Evolutionary conservation across 1,140 invertebrate genomes (phyloP), one percentile per base, ranked within the genome.

Genomic region (Zaprionus tsacasi): DNA sequence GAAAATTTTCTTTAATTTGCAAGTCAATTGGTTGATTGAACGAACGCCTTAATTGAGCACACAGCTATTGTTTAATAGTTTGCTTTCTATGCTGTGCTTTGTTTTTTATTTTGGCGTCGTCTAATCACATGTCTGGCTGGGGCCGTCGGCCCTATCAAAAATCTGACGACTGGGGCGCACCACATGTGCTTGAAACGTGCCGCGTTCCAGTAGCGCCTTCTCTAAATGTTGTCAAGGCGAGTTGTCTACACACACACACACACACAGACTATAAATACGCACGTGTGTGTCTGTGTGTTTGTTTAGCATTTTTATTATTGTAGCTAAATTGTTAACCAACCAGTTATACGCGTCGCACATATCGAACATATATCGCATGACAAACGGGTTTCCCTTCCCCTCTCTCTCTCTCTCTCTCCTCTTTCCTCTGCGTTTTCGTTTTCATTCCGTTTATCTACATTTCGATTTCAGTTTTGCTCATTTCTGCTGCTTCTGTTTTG

Each of bases 241-340:
- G 38, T 8, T 11, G 36, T 3, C 7, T 10, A 17, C 45, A 11
- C 45, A 5, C 17, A 21, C 45, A 48, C 0, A 4, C 17, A 50
- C 21, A 17, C 45, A 21, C 45, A 50, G 45, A 25, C 45, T 50
- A 50, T 50, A 45, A 45, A 45, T 45, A 45, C 45, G 45, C 45
- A 12, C 45, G 17, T 12, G 45, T 48, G 45, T 21, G 45, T 12
- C 3, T 50, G 10, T 50, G 7, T 17, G 15, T 50, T 50, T 25
- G 17, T 12, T 25, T 25, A 25, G 40, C 40, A 15, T 45, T 45
- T 50, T 50, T 12, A 7, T 45, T 45, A 21, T 50, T 12, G 45
- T 50, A 25, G 11, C 21, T 25, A 45, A 65, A 70, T 65, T 71
- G 55, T 71, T 48, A 60, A 55, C 68, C 48, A 66, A 76, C 69